Evolutionary conservation across 2,888 invertebrate genomes (phyloP).

Genomic region (Palloptera scutellata): DNA sequence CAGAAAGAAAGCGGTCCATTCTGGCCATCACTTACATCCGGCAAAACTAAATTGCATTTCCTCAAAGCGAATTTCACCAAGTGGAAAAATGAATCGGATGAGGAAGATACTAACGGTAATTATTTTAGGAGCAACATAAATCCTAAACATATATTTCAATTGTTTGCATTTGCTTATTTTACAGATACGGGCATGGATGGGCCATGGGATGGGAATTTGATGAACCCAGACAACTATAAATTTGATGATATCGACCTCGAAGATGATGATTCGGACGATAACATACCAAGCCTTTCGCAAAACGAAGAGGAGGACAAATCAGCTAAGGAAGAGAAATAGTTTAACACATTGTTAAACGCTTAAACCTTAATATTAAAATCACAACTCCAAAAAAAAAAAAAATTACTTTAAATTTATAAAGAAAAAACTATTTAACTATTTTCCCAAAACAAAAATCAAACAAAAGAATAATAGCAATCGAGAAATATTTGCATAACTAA

Average conservation of each 20-base stretch:
- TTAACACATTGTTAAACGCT: conserved; percentile 39
- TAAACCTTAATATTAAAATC: conserved; percentile 25
- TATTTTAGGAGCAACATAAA: neutral
- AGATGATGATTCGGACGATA: conserved; percentile 78
- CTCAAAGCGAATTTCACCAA: conserved; percentile 97
- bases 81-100: conserved; percentile 97
- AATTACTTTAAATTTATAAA: conserved; percentile 24
- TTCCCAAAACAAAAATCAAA: conserved; percentile 23
- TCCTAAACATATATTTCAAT: conserved; percentile 5
- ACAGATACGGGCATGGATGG: conserved; percentile 40
- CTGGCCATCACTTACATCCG: conserved; percentile 89
- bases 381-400: conserved; percentile 25
- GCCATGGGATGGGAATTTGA: conserved; percentile 46
- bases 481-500: conserved; percentile 20
- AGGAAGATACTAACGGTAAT: conserved; percentile 70
- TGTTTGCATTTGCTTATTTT: conserved; percentile 11
- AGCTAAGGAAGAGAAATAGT: conserved; percentile 41
- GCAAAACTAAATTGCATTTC: conserved; percentile 91
- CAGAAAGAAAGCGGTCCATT: conserved; percentile 75
- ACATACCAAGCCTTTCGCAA: conserved; percentile 61
- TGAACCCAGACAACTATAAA: conserved; percentile 49
- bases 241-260: conserved; percentile 77
- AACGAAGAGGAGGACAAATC: conserved; percentile 53
- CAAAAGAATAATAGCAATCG: conserved; percentile 17
- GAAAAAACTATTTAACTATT: conserved; percentile 20